A percentile compares a stretch with the other conserved stretches of the same genome.
These are phyloP conservation scores for Chelonoidis abingdonii DNA, from an alignment of 2,113 vertebrate genomes.

Conservation along the genomic window DNA sequence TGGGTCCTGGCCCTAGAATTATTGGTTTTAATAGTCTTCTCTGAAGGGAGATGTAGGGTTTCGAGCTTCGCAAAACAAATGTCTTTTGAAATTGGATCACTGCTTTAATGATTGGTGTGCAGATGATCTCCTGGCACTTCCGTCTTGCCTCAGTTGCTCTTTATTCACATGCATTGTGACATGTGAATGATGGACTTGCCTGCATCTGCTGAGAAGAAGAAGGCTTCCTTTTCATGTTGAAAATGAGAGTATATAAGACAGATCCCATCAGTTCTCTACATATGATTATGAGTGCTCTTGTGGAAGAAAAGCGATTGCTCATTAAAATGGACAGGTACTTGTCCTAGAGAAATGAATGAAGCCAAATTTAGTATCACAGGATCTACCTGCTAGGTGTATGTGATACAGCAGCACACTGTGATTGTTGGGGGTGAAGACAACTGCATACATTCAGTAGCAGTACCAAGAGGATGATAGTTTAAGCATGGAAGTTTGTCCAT, in stretches of 20 bases:
- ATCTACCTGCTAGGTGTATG: rapidly evolving
- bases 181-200: neutral
- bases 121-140: constrained; percentile 17
- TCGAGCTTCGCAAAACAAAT: neutral
- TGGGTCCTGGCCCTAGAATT: neutral
- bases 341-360: neutral
- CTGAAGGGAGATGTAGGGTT: neutral
- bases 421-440: neutral
- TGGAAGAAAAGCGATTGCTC: neutral
- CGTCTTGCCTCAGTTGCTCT: neutral
- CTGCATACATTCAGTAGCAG: neutral
- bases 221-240: neutral
- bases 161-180: neutral
- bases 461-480: rapidly evolving
- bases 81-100: constrained; percentile 24
- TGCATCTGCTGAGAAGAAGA: neutral
- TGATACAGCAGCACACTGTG: neutral
- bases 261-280: neutral
- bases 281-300: neutral
- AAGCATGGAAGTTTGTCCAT: neutral
- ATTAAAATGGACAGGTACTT: neutral
- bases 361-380: neutral
- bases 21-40: constrained; percentile 9
- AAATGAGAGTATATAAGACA: neutral
- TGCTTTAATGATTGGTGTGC: constrained; percentile 21